A percentile compares a stretch with the other conserved stretches of the same genome.
Evolutionary conservation across 2,888 invertebrate genomes (phyloP).

Genomic region (Poecilobothrus nobilitatus): DNA sequence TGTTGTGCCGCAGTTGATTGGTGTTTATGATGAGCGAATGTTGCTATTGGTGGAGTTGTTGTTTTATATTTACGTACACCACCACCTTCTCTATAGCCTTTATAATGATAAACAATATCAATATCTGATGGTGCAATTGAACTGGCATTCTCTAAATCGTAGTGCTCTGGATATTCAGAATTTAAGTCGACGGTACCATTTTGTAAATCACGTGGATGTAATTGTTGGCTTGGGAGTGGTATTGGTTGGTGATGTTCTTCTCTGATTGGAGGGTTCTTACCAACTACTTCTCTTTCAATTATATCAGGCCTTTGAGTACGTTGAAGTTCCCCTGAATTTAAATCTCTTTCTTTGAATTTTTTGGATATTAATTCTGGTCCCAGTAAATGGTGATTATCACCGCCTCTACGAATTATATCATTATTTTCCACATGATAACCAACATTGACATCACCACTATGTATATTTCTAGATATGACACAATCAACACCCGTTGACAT

Average conservation of each 20-base stretch:
- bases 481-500: constrained; percentile 60
- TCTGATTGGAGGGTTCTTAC: constrained; percentile 70
- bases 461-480: constrained; percentile 59
- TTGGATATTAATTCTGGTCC: constrained; percentile 81
- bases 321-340: constrained; percentile 60
- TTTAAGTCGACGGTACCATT: constrained; percentile 65
- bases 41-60: constrained; percentile 69
- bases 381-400: constrained; percentile 66
- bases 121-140: constrained; percentile 96
- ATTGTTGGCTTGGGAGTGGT: constrained; percentile 60
- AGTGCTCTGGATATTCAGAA: constrained; percentile 80
- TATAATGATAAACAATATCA: constrained; percentile 93
- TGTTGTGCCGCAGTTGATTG: constrained; percentile 54
- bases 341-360: constrained; percentile 80
- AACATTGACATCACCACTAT: constrained; percentile 59
- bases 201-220: constrained; percentile 65
- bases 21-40: constrained; percentile 70
- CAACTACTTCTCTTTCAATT: constrained; percentile 80
- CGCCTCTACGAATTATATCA: constrained; percentile 60
- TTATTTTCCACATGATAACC: constrained; percentile 65
- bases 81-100: constrained; percentile 77
- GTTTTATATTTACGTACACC: constrained; percentile 82
- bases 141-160: constrained; percentile 93
- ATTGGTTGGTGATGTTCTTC: constrained; percentile 76
- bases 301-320: constrained; percentile 86